Evolutionary conservation across 2,113 vertebrate genomes (phyloP).

Genomic region (Cyprinodon tularosa): DNA sequence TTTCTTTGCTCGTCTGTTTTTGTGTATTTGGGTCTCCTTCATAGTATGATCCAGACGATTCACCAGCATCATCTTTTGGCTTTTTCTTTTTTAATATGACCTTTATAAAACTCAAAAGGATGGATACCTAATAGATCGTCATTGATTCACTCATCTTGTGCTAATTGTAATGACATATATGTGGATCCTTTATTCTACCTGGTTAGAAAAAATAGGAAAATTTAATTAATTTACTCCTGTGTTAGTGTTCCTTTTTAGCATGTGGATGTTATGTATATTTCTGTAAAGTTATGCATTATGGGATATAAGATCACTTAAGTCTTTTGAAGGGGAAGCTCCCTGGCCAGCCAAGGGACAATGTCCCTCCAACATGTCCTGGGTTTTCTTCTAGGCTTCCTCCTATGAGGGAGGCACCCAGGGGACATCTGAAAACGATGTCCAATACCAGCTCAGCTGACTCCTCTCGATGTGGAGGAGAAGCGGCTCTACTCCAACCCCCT

Average conservation of each 20-base stretch:
- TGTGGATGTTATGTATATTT: not conserved
- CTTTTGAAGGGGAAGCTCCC: too few species aligned
- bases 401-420: too few species aligned
- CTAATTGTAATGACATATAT: constrained; percentile 1
- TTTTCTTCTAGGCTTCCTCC: too few species aligned
- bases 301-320: constrained; percentile 1
- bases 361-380: too few species aligned
- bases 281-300: constrained; percentile 17
- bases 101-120: not conserved
- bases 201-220: not conserved
- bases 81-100: constrained; percentile 34
- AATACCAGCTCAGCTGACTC: too few species aligned
- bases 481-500: too few species aligned
- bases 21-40: constrained; percentile 37
- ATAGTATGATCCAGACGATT: constrained; percentile 40
- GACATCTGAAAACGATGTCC: too few species aligned
- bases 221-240: not conserved
- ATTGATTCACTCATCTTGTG: constrained; percentile 3
- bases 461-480: too few species aligned
- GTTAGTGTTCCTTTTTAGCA: not conserved
- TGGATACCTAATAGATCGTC: not conserved
- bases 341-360: too few species aligned
- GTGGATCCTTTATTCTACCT: not conserved
- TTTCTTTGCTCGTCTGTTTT: constrained; percentile 5
- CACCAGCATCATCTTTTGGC: constrained; percentile 23